Percentiles rank a stretch among this genome's conserved stretches.
These are phyloP conservation scores for Hymenochirus boettgeri DNA, from an alignment of 2,113 vertebrate species.

Conservation along the genomic window DNA sequence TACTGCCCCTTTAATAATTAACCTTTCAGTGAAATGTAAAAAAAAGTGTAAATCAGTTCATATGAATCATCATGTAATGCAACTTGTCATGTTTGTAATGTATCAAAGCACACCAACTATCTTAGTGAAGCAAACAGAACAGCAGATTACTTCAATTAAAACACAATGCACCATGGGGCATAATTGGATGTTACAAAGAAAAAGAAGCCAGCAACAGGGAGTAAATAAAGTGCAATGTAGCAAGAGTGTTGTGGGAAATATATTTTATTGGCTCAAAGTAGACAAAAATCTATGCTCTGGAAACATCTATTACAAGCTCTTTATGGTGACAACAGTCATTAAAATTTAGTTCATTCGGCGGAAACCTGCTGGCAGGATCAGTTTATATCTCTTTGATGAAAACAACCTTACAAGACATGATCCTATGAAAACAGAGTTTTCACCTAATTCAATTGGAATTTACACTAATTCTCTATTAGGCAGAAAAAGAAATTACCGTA, in stretches of 20 bases:
- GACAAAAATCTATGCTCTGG: constrained; percentile 14
- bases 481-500: too few relatives aligned
- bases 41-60: too few relatives aligned
- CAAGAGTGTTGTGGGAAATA: constrained; percentile 3
- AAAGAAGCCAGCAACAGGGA: not conserved
- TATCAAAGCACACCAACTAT: too few relatives aligned
- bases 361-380: constrained; percentile 24
- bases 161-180: not conserved
- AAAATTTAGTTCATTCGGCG: constrained; percentile 27
- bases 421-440: not conserved
- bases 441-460: constrained; percentile 22
- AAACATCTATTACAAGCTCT: constrained; percentile 6
- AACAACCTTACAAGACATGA: constrained; percentile 19
- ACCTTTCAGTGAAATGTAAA: too few relatives aligned
- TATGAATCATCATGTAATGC: too few relatives aligned
- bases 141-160: not conserved
- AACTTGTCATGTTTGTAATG: too few relatives aligned
- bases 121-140: too few relatives aligned
- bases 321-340: constrained; percentile 28
- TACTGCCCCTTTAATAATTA: too few relatives aligned
- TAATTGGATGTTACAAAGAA: not conserved
- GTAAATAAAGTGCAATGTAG: not conserved
- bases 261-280: constrained; percentile 7
- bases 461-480: constrained; percentile 17
- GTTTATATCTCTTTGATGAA: constrained; percentile 12